phyloP scores from a whole-genome alignment of 2,888 invertebrate species.

The Marronus borbonicus region DNA sequence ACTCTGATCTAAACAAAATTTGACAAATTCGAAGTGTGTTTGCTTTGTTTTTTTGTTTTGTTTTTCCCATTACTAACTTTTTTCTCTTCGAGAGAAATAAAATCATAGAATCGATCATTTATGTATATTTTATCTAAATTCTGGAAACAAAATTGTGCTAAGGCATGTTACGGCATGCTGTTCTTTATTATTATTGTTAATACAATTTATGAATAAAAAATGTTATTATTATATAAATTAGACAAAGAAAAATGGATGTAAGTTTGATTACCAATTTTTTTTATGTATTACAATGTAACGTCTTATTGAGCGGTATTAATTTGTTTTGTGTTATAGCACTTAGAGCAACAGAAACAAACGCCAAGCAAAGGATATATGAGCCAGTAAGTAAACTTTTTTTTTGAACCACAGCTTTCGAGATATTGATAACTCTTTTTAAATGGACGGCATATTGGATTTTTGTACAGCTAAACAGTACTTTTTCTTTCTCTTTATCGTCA shows the following conservation, averaged over 20 bases:
- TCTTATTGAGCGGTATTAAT: slow-evolving; percentile 35
- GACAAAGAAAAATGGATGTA: neutral
- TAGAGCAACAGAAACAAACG: slow-evolving; percentile 81
- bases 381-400: slow-evolving; percentile 75
- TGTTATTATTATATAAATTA: too few relatives aligned
- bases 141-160: neutral
- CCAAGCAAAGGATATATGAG: slow-evolving; percentile 86
- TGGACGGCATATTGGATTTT: too few relatives aligned
- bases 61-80: slow-evolving; percentile 15
- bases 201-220: neutral
- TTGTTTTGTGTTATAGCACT: slow-evolving; percentile 71
- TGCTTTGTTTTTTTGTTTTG: neutral
- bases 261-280: neutral
- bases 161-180: neutral
- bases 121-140: too few relatives aligned
- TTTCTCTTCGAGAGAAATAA: too few relatives aligned
- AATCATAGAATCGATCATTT: neutral
- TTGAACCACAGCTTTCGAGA: neutral
- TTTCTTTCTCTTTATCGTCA: too few relatives aligned
- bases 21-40: slow-evolving; percentile 1
- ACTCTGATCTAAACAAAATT: neutral
- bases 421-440: too few relatives aligned
- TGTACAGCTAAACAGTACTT: too few relatives aligned
- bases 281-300: neutral
- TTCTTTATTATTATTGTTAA: neutral